phyloP scores from a whole-genome alignment of 2,797 vertebrate species.

The Atherinosoma microstoma region DNA sequence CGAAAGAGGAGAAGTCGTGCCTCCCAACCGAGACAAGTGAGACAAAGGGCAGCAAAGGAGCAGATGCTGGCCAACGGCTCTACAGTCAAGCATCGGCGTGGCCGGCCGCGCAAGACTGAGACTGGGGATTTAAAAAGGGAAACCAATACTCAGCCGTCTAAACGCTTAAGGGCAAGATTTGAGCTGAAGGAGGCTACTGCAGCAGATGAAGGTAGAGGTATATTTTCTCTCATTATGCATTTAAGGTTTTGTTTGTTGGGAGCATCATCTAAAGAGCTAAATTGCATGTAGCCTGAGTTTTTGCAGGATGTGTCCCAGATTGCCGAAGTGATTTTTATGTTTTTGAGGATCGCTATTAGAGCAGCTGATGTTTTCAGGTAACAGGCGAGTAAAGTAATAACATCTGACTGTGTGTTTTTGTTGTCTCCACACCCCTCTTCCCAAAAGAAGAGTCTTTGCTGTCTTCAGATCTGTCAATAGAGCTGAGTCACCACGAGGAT shows the following conservation, averaged over 20 bases:
- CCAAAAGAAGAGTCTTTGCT: slow-evolving; percentile 70
- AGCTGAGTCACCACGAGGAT: slow-evolving; percentile 73
- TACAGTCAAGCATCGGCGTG: slow-evolving; percentile 21
- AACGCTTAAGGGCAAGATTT: slow-evolving; percentile 56
- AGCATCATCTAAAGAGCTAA: not conserved
- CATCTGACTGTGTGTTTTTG: slow-evolving; percentile 25
- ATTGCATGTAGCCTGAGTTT: not conserved
- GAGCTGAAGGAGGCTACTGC: slow-evolving; percentile 42
- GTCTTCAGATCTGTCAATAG: slow-evolving; percentile 79
- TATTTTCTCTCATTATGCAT: not conserved
- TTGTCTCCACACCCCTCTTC: not conserved
- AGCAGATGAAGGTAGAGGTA: slow-evolving; percentile 60
- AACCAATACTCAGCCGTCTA: not conserved
- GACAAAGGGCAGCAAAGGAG: slow-evolving; percentile 12
- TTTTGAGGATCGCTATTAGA: not conserved
- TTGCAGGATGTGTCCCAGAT: not conserved
- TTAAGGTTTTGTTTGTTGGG: not conserved
- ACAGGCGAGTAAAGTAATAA: not conserved
- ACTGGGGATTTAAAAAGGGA: slow-evolving; percentile 2
- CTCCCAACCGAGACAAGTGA: slow-evolving; percentile 13
- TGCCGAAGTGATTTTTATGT: too few species aligned
- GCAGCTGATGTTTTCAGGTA: not conserved
- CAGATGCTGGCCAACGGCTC: not conserved
- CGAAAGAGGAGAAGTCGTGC: not conserved
- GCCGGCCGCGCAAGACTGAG: slow-evolving; percentile 19